Evolutionary conservation across 2,888 invertebrate species (phyloP).

Genomic region (Physocephala rufipes): DNA sequence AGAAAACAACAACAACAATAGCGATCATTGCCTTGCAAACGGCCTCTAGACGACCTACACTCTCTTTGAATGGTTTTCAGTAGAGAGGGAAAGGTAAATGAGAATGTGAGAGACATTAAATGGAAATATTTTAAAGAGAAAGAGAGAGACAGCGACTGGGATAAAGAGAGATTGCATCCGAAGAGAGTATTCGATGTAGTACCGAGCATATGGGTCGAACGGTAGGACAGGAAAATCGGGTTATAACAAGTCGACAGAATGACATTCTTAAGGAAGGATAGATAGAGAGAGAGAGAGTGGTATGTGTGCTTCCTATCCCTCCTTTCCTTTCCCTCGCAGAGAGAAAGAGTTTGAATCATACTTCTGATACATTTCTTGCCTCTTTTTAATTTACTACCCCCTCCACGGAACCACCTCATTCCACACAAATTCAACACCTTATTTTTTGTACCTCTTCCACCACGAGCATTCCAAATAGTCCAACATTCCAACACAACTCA

Average conservation of each 20-base stretch:
- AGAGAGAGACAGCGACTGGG: background rate
- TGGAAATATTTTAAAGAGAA: constrained; percentile 25
- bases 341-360: background rate
- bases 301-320: too few relatives aligned
- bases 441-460: too few relatives aligned
- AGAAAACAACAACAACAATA: constrained; percentile 28
- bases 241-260: background rate
- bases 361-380: background rate
- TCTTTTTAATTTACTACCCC: background rate
- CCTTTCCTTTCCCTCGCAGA: too few relatives aligned
- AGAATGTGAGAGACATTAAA: constrained; percentile 22
- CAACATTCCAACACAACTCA: constrained; percentile 1
- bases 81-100: background rate
- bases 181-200: background rate
- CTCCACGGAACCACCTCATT: too few relatives aligned
- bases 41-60: constrained; percentile 64
- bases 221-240: background rate
- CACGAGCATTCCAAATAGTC: constrained; percentile 12
- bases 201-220: background rate
- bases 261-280: too few relatives aligned
- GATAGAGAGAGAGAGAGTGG: too few relatives aligned
- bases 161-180: background rate
- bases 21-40: constrained; percentile 41
- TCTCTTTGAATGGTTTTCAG: constrained; percentile 35
- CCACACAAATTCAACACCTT: too few relatives aligned